These are phyloP conservation scores for Empis livida DNA, from an alignment of 2,888 invertebrate species.

Conservation along the genomic window DNA sequence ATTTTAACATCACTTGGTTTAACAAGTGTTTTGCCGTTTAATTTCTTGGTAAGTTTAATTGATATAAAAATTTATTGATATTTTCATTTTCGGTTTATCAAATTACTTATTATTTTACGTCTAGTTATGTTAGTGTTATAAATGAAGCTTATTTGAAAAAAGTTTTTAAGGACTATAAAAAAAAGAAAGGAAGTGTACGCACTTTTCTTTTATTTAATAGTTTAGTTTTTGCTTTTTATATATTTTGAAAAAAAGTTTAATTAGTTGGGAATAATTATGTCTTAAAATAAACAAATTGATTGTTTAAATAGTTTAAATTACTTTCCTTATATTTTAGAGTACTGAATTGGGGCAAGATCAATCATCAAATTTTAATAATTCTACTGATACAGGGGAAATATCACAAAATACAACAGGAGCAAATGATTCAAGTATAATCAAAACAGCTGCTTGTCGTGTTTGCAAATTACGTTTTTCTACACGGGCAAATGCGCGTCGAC, in stretches of 20 bases:
- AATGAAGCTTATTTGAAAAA: no score
- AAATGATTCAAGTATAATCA: not conserved
- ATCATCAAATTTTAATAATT: not conserved
- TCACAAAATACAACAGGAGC: not conserved
- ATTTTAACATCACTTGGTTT: constrained; percentile 21
- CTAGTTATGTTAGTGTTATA: no score
- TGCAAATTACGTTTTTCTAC: constrained; percentile 36
- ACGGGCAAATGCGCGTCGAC: constrained; percentile 35
- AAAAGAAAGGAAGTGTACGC: no score
- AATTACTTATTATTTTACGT: no score
- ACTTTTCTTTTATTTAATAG: no score
- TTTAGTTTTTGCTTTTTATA: no score
- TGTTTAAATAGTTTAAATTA: no score
- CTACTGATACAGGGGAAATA: not conserved
- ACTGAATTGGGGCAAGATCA: not conserved
- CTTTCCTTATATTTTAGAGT: not conserved
- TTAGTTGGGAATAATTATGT: no score
- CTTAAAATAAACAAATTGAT: no score
- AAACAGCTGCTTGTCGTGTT: constrained; percentile 22
- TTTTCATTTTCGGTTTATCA: no score
- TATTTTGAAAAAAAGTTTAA: no score
- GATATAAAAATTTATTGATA: not conserved
- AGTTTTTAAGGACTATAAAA: no score
- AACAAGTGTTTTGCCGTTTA: constrained; percentile 16
- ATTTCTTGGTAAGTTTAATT: constrained; percentile 10